Evolutionary conservation across 2,888 invertebrate genomes (phyloP).

Genomic region (Andrena bucephala): DNA sequence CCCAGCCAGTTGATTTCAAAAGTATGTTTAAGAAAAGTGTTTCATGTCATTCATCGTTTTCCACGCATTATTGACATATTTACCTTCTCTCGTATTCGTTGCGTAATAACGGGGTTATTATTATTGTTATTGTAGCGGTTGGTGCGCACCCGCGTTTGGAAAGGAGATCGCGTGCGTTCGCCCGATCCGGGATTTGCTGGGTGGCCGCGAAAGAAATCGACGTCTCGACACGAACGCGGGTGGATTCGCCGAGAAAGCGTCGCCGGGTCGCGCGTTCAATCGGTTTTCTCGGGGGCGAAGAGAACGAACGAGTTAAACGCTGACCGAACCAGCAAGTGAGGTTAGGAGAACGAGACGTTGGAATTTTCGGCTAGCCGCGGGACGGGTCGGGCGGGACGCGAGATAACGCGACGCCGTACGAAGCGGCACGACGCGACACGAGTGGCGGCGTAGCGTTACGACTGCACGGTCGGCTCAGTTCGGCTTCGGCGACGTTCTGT

Average conservation of each 20-base stretch:
- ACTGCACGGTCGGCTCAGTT: slow-evolving; percentile 38
- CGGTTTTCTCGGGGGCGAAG: no score
- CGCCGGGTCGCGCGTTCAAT: no score
- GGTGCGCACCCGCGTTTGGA: background rate
- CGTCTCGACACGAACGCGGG: background rate
- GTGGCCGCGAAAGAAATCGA: background rate
- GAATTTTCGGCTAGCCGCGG: background rate
- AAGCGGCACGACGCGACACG: slow-evolving; percentile 10
- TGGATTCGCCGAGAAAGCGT: background rate
- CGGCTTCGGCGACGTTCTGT: slow-evolving; percentile 53
- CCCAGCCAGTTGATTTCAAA: no score
- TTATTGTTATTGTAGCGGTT: background rate
- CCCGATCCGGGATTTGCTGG: background rate
- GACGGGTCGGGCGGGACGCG: background rate
- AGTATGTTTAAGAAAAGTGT: background rate
- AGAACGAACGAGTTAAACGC: background rate
- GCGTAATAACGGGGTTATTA: background rate
- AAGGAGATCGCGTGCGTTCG: background rate
- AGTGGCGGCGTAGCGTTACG: background rate
- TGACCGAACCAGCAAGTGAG: slow-evolving; percentile 35
- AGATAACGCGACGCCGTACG: background rate
- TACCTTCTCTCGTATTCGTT: background rate
- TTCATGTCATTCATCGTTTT: background rate
- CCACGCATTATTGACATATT: background rate
- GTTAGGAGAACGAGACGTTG: slow-evolving; percentile 29